Base-by-base conservation (phyloP, 2,113 vertebrate genomes). In the Taxidea taxus region DNA sequence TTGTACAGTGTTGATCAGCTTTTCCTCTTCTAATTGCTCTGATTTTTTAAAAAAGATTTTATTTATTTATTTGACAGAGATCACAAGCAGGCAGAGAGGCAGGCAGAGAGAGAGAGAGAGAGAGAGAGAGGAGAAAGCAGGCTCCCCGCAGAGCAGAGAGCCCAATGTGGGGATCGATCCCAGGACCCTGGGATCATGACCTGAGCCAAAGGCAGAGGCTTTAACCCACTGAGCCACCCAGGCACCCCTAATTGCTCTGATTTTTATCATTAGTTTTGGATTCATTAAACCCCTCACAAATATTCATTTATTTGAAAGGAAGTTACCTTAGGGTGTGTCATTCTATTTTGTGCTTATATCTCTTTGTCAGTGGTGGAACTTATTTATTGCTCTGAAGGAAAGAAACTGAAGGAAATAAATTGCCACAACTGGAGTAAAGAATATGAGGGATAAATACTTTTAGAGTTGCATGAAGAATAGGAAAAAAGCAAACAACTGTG, bases 391-490 rank as follows among this genome's bases (percentile, higher is more conserved):
- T 80, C 68, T 29, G 39, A 58, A 78, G 16, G 20, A 84, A 96
- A 25, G 51, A 34, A 96, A 37, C 49, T 14, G 37, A 58, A 72
- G 16, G 18, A 84, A 96, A 25, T n/a, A 31, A 96, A 34, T 58
- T 12, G 34, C 56, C 47, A 56, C 7, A 74, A 64, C 27, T 77
- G 77, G 66, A 90, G 37, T 78, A 88, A 96, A 87, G 42, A 82
- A 82, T 29, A 77, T 86, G 47, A 96, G 29, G 88, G 81, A 91
- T 80, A 92, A 92, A 90, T 7, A 23, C 34, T 93, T 87, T 87
- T 82, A 90, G 84, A 90, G 13, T 87, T 84, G 51, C 5, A 47
- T 34, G 78, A 95, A 49, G 60, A 87, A 82, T 7, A 54, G 39
- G 42, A 95, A 62, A 58, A 88, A 81, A 60, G 34, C 68, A 77